Base-by-base conservation (phyloP, 1,140 invertebrate species). In the Cyclina sinensis region DNA sequence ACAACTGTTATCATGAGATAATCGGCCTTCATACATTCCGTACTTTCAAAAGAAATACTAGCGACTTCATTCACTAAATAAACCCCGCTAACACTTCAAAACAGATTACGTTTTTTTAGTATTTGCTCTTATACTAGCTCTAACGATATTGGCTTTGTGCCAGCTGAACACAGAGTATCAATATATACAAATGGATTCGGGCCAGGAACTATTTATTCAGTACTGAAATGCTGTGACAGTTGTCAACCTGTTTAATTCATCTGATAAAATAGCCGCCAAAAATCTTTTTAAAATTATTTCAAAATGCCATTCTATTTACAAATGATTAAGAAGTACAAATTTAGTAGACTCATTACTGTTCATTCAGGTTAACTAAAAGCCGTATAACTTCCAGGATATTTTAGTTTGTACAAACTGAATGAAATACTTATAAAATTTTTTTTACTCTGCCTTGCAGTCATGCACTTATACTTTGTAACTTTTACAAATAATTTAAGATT, bases 61-160 rank as follows among this genome's bases (percentile, higher is more conserved):
- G 65, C 65, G 74, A 48, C 74, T 78, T 54, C 74, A 78, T 78
- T 78, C 74, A 78, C 30, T 54, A 78, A 54, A 27, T 39, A 51
- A 54, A 78, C 12, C 46, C 74, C 35, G 7, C 4, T 46, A 30
- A 27, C 21, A 48, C 30, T 51, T 51, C 30, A 51, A 48, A 48
- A 46, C 39, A 48, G 43, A 74, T 74, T 74, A 48, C 27, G 39
- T 43, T 39, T 24, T 74, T 27, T 27, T 48, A 5, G 0, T 27
- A 11, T n/a, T 35, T 57, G 46, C 27, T 35, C 35, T 32, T 46
- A 48, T 30, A 54, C 24, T 27, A 7, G 24, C 37, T 76, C n/a
- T 7, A 43, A 46, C 24, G 43, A 0, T 24, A 18, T 78, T 78
- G 74, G 74, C 54, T 35, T 16, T 7, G 16, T 51, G 74, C 74